These are phyloP conservation scores for Anarrhichthys ocellatus DNA, from an alignment of 2,113 vertebrate genomes.

Conservation along the genomic window DNA sequence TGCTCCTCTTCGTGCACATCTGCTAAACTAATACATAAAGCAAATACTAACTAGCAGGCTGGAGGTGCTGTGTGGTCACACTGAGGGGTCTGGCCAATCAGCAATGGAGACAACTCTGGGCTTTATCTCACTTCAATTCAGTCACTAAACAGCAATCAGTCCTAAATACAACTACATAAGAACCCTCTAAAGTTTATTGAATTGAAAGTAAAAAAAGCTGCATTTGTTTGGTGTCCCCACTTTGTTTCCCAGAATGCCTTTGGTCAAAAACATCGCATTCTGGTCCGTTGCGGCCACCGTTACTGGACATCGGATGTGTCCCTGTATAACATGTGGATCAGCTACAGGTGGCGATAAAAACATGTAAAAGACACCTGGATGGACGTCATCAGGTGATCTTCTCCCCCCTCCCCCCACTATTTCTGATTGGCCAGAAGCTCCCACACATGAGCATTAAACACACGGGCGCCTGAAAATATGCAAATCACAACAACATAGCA, in stretches of 20 bases:
- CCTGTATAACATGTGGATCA: not conserved
- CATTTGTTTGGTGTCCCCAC: not conserved
- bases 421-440: slow-evolving; percentile 77
- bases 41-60: slow-evolving; percentile 88
- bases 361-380: slow-evolving; percentile 1
- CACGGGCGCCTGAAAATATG: slow-evolving; percentile 89
- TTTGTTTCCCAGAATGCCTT: slow-evolving; percentile 2
- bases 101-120: slow-evolving; percentile 28
- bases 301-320: not conserved
- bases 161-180: slow-evolving; percentile 2
- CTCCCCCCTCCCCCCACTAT: slow-evolving; percentile 68
- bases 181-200: not conserved
- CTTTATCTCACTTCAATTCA: slow-evolving; percentile 8
- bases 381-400: not conserved
- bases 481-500: slow-evolving; percentile 93
- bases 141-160: slow-evolving; percentile 27
- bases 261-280: slow-evolving; percentile 8
- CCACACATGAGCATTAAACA: slow-evolving; percentile 25
- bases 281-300: slow-evolving; percentile 19
- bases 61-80: slow-evolving; percentile 43
- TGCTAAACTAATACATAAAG: slow-evolving; percentile 99
- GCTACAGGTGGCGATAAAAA: not conserved
- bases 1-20: slow-evolving; percentile 94
- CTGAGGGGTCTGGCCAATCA: slow-evolving; percentile 60
- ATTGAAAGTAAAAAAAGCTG: slow-evolving; percentile 34